Percentiles rank a stretch among this genome's conserved stretches.
Conservation (phyloP, 1,140 invertebrate genomes). For the Bombus breviceps region DNA sequence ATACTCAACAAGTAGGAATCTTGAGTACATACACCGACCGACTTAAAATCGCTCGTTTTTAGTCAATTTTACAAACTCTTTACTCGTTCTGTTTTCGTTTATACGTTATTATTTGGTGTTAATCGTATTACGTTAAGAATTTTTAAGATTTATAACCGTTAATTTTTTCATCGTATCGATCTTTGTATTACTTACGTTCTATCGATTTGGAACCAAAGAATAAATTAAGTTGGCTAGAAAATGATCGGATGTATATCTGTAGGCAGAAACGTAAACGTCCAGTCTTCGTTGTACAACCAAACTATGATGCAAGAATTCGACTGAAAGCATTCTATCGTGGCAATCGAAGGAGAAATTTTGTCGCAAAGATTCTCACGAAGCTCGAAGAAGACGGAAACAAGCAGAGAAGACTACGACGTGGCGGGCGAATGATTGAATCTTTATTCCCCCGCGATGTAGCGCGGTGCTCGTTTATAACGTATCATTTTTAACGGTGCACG, state of each 20-base stretch:
- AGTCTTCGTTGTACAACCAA: background rate
- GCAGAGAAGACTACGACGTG: background rate
- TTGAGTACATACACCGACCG: background rate
- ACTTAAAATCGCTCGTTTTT: background rate
- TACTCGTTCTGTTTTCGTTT: background rate
- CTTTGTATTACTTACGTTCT: too few relatives aligned
- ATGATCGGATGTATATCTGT: too few relatives aligned
- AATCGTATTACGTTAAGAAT: too few relatives aligned
- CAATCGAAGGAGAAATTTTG: slow-evolving; percentile 38
- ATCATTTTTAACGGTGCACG: slow-evolving; percentile 39
- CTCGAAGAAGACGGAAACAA: slow-evolving; percentile 42
- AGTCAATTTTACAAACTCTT: background rate
- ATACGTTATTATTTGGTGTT: too few relatives aligned
- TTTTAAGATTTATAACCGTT: background rate
- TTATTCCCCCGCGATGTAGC: background rate
- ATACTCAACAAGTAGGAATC: background rate
- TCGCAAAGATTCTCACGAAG: slow-evolving; percentile 54
- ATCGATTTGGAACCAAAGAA: too few relatives aligned
- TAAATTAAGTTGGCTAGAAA: too few relatives aligned
- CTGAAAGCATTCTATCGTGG: background rate
- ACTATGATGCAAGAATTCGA: background rate
- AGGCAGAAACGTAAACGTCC: background rate
- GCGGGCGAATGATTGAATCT: background rate
- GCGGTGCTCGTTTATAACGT: slow-evolving; percentile 50
- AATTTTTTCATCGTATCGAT: too few relatives aligned